Base-by-base conservation (phyloP, 2,113 vertebrate species). In the Rana temporaria region DNA sequence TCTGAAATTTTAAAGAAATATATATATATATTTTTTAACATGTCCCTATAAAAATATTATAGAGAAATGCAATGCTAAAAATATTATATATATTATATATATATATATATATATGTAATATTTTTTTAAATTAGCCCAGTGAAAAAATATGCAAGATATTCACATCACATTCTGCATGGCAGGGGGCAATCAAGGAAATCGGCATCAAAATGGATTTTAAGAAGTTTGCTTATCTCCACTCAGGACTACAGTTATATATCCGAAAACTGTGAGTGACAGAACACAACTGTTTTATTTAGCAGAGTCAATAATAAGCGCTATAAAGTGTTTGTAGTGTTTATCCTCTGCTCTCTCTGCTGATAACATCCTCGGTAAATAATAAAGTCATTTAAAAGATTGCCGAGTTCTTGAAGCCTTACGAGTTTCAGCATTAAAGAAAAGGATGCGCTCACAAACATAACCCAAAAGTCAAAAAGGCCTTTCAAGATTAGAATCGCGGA, bases 401-500 rank as follows among this genome's bases (percentile, higher is more conserved):
- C 60, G 56, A 57, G 48, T 65, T 68, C 34, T 67, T 52, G 63
- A 68, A 68, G 80, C 53, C 71, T 48, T 76, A 68, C 34, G 14
- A 34, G 67, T 38, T 63, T 65, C 60, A 74, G 53, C 5, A 22
- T 38, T 56, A 24, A 48, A 20, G 76, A 34, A 65, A 67, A 82
- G 52, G 56, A 78, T 24, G 30, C 42, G 34, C 30, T 68, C 55
- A 68, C 81, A 75, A 75, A 75, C 65, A 65, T 60, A 76, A 68
- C 72, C 64, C 63, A 19, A 57, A 83, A 83, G 53, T 83, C 71
- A 69, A 68, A 68, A 65, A 65, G 60, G 69, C 60, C 68, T 83
- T 56, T 67, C 32, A 83, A 68, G 71, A 83, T 83, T 63, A 81
- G 68, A 81, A 64, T 64, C 68, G 53, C 48, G 81, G 56, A 83